Evolutionary conservation across 2,113 vertebrate species (phyloP).

Genomic region (Cephalopholis sonnerati): DNA sequence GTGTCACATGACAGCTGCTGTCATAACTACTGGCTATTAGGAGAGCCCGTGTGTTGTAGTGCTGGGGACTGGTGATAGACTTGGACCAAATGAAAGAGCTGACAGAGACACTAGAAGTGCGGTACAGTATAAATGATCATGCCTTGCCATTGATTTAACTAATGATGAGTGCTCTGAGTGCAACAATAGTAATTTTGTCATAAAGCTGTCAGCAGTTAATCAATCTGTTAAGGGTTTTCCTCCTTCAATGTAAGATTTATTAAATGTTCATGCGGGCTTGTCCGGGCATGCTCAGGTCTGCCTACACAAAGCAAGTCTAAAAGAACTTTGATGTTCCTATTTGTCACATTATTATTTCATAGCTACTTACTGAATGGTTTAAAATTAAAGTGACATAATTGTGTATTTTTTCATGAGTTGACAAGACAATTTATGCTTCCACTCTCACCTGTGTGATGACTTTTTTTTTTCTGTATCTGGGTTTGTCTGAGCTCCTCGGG

Average conservation of each 20-base stretch:
- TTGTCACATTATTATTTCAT: conserved; percentile 83
- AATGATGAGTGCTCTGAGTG: conserved; percentile 86
- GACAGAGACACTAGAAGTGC: conserved; percentile 70
- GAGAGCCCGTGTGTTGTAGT: conserved; percentile 49
- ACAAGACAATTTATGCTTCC: conserved; percentile 65
- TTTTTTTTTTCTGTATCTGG: conserved; percentile 46
- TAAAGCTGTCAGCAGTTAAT: conserved; percentile 92
- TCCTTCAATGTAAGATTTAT: conserved; percentile 90
- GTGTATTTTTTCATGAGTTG: conserved; percentile 34
- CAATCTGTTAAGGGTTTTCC: conserved; percentile 89
- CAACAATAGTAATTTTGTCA: conserved; percentile 89
- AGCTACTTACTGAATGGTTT: conserved; percentile 42
- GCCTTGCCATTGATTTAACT: conserved; percentile 85
- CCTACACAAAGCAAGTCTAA: conserved; percentile 81
- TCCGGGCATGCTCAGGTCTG: conserved; percentile 85
- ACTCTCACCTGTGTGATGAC: conserved; percentile 49
- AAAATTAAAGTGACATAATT: conserved; percentile 69
- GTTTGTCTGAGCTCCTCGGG: conserved; percentile 79
- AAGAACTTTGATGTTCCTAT: conserved; percentile 80
- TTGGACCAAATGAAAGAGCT: conserved; percentile 78
- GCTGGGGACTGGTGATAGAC: conserved; percentile 78
- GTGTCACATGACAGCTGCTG: conserved; percentile 61
- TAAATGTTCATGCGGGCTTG: conserved; percentile 86
- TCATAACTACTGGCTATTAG: conserved; percentile 73
- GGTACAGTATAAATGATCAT: conserved; percentile 81